These are phyloP conservation scores for Dicentrarchus labrax DNA, from an alignment of 2,113 vertebrate genomes.

Conservation along the genomic window DNA sequence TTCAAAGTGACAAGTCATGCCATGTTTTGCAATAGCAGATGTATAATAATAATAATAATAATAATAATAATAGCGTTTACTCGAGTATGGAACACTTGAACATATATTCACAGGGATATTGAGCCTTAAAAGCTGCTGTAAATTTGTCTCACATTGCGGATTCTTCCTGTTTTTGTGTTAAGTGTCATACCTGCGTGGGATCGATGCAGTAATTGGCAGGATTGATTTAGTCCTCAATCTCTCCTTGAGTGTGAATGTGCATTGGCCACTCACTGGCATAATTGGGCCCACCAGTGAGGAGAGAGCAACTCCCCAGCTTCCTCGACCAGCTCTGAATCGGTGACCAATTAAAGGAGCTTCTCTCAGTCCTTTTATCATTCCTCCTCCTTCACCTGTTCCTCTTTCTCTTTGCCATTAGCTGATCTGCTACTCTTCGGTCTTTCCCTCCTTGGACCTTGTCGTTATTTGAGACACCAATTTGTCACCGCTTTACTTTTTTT, in stretches of 20 bases:
- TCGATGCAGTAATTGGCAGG: constrained; percentile 50
- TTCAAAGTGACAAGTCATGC: neutral
- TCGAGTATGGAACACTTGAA: neutral
- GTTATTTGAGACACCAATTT: constrained; percentile 14
- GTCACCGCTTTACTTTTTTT: neutral
- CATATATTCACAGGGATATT: neutral
- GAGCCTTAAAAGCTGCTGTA: constrained; percentile 4
- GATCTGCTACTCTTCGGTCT: constrained; percentile 2
- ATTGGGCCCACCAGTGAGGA: constrained; percentile 38
- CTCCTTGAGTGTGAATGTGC: neutral
- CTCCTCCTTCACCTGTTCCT: neutral
- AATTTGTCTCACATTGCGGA: neutral
- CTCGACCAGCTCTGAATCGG: constrained; percentile 9
- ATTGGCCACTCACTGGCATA: constrained; percentile 41
- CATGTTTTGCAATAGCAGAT: constrained; percentile 18
- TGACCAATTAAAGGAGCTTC: constrained; percentile 40
- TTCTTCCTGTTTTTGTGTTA: neutral
- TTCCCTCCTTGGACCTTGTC: neutral
- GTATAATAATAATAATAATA: neutral
- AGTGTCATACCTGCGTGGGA: constrained; percentile 42
- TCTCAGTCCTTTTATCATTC: neutral
- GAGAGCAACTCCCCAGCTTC: neutral
- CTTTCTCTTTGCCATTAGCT: constrained; percentile 8
- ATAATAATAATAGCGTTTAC: no score
- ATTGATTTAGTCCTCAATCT: constrained; percentile 27